Conservation (phyloP, 2,113 vertebrate species). For the Vulpes vulpes region DNA sequence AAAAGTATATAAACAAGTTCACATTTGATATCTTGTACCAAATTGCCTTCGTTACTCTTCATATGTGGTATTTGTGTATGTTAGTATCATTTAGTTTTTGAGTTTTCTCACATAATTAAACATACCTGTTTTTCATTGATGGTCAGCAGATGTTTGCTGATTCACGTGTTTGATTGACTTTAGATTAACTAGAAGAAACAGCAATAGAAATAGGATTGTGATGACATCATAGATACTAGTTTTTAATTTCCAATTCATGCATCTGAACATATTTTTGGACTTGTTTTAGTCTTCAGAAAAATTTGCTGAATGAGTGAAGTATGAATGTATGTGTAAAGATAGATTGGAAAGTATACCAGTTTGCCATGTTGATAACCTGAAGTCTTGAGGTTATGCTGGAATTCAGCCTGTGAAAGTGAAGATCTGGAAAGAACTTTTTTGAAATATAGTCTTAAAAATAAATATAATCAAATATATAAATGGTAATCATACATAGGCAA, state of each 20-base stretch:
- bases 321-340: neutral
- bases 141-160: neutral
- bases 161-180: neutral
- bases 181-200: neutral
- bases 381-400: neutral
- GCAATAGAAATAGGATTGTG: neutral
- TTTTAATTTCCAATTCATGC: neutral
- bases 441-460: neutral
- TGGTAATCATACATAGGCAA: neutral
- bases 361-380: neutral
- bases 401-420: neutral
- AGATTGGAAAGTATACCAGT: neutral
- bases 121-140: neutral
- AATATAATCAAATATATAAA: neutral
- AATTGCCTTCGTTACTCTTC: neutral
- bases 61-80: neutral
- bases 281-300: neutral
- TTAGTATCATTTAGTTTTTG: conserved; percentile 5
- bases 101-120: conserved; percentile 17
- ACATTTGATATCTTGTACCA: neutral
- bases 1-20: neutral
- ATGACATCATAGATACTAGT: neutral
- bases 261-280: neutral
- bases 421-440: neutral
- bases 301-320: neutral